Conservation (phyloP, 2,888 invertebrate species). For the Drosophila multiciliata region DNA sequence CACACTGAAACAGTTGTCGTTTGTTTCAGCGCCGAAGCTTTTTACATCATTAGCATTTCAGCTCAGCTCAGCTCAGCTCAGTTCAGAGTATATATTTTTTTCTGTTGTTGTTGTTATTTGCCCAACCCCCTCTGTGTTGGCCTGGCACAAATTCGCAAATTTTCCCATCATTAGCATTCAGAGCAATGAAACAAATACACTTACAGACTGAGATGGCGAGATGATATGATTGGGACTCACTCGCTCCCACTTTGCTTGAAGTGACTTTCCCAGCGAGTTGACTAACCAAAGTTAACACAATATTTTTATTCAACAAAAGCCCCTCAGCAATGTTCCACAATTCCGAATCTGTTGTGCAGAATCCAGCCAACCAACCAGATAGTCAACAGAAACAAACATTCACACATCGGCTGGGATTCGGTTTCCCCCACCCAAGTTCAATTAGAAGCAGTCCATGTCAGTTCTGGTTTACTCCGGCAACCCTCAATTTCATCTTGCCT, state of each 20-base stretch:
- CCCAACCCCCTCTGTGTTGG: constrained; percentile 8
- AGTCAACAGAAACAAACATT: constrained; percentile 55
- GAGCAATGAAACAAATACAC: constrained; percentile 81
- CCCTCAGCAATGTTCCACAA: constrained; percentile 57
- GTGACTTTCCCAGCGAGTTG: constrained; percentile 38
- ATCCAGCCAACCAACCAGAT: constrained; percentile 18
- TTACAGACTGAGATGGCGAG: constrained; percentile 56
- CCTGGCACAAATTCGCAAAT: constrained; percentile 76
- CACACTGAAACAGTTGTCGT: constrained; percentile 70
- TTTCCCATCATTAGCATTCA: constrained; percentile 82
- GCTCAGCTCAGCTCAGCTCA: constrained; percentile 37
- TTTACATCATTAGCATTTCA: constrained; percentile 79
- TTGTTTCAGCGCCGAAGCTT: constrained; percentile 76
- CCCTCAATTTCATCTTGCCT: background rate
- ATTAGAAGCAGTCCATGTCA: constrained; percentile 65
- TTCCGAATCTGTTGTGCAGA: constrained; percentile 51
- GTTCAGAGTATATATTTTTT: constrained; percentile 4
- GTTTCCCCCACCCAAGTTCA: constrained; percentile 75
- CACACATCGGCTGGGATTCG: constrained; percentile 76
- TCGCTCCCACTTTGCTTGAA: constrained; percentile 22
- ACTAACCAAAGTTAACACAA: constrained; percentile 76
- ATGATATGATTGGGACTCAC: constrained; percentile 27
- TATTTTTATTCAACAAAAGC: constrained; percentile 72
- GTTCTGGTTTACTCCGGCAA: background rate
- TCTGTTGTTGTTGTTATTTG: background rate